Evolutionary conservation across 2,797 vertebrate genomes (phyloP).

Genomic region (Gymnodraco acuticeps): DNA sequence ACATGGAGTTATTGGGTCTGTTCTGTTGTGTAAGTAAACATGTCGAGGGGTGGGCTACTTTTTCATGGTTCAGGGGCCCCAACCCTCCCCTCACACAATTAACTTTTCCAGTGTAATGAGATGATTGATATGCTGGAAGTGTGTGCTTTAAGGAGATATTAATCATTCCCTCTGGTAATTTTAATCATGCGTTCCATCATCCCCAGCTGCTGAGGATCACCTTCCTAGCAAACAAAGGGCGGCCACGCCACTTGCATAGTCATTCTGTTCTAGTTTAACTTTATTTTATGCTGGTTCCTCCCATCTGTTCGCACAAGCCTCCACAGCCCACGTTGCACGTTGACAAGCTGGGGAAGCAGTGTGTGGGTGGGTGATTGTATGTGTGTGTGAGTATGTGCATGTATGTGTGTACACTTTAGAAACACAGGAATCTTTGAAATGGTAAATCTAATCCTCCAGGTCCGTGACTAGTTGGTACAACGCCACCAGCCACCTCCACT

Average conservation of each 20-base stretch:
- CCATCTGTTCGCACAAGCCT: slow-evolving; percentile 89
- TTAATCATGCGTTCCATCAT: slow-evolving; percentile 99
- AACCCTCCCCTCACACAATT: slow-evolving; percentile 97
- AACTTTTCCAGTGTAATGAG: slow-evolving; percentile 99
- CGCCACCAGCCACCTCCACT: slow-evolving; percentile 83
- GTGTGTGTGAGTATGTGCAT: slow-evolving; percentile 72
- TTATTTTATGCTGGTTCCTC: slow-evolving; percentile 89
- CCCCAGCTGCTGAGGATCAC: slow-evolving; percentile 99
- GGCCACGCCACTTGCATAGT: slow-evolving; percentile 89
- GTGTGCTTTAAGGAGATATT: slow-evolving; percentile 99
- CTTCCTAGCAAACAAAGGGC: slow-evolving; percentile 99
- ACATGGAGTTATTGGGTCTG: slow-evolving; percentile 87
- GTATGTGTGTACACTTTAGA: slow-evolving; percentile 85
- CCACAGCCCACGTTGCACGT: slow-evolving; percentile 86
- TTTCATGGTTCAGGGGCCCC: slow-evolving; percentile 97
- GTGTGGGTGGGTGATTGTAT: slow-evolving; percentile 84
- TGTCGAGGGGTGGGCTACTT: slow-evolving; percentile 97
- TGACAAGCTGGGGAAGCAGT: slow-evolving; percentile 85
- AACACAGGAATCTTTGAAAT: slow-evolving; percentile 87
- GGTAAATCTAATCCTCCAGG: slow-evolving; percentile 85
- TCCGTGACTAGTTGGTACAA: slow-evolving; percentile 84
- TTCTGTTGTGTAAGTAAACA: slow-evolving; percentile 98
- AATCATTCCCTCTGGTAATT: slow-evolving; percentile 99
- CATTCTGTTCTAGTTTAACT: slow-evolving; percentile 95
- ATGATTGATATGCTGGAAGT: slow-evolving; percentile 99